phyloP scores from a whole-genome alignment of 2,113 vertebrate species.

The Apeltes quadracus region DNA sequence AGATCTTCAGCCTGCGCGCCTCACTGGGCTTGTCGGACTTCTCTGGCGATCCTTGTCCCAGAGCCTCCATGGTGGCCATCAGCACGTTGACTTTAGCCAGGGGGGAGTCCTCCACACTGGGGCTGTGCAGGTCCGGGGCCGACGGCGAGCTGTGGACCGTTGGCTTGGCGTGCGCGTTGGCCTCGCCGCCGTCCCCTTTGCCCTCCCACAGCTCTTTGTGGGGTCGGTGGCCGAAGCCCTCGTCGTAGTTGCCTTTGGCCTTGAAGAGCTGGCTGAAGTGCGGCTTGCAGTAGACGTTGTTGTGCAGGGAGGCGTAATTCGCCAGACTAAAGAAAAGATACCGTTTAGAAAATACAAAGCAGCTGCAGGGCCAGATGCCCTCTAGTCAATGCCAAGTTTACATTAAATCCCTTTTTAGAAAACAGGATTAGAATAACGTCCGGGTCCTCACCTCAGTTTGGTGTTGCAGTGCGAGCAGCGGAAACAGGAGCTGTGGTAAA shows the following conservation, averaged over 20 bases:
- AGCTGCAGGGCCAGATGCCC: no score
- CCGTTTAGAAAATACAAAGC: background rate
- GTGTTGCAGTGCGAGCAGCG: slow-evolving; percentile 95
- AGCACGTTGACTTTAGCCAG: slow-evolving; percentile 92
- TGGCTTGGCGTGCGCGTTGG: slow-evolving; percentile 17
- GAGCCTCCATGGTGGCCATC: slow-evolving; percentile 91
- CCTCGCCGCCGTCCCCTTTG: slow-evolving; percentile 80
- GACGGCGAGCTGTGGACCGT: slow-evolving; percentile 29
- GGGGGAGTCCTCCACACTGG: slow-evolving; percentile 90
- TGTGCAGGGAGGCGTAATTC: slow-evolving; percentile 93
- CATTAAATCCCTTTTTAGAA: no score
- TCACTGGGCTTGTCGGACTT: slow-evolving; percentile 84
- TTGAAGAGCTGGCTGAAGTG: slow-evolving; percentile 98
- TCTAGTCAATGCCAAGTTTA: no score
- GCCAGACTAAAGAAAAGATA: slow-evolving; percentile 80
- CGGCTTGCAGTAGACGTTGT: slow-evolving; percentile 95
- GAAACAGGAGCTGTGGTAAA: slow-evolving; percentile 95
- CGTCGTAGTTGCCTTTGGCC: slow-evolving; percentile 98
- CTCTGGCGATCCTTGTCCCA: slow-evolving; percentile 71
- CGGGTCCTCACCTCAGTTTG: slow-evolving; percentile 88
- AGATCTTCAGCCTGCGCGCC: slow-evolving; percentile 89
- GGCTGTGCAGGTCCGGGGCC: slow-evolving; percentile 69
- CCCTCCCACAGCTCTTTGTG: slow-evolving; percentile 94
- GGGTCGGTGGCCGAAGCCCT: slow-evolving; percentile 95
- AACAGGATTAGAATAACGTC: no score